A percentile compares a stretch with the other conserved stretches of the same genome.
phyloP scores from a whole-genome alignment of 1,140 invertebrate genomes.

The Drosophila punjabiensis region DNA sequence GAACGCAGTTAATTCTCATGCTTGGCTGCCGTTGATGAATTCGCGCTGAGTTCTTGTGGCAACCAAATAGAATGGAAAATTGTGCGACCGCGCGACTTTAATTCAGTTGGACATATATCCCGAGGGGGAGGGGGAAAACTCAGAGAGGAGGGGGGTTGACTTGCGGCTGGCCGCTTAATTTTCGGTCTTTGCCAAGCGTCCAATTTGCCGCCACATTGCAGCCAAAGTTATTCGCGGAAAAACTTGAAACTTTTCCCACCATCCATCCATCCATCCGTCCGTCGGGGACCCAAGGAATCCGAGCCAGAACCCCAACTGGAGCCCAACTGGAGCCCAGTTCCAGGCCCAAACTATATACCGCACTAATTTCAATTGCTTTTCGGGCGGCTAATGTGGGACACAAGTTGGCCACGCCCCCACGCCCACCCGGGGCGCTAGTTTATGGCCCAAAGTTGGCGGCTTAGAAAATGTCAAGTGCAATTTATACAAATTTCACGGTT shows the following conservation, averaged over 20 bases:
- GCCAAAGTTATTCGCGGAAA: conserved; percentile 61
- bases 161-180: conserved; percentile 74
- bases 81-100: conserved; percentile 64
- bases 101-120: conserved; percentile 65
- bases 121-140: neutral
- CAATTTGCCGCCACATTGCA: conserved; percentile 82
- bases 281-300: conserved; percentile 10
- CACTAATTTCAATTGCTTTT: conserved; percentile 75
- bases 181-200: conserved; percentile 66
- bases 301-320: neutral
- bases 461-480: conserved; percentile 75
- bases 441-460: conserved; percentile 54
- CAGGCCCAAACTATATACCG: conserved; percentile 26
- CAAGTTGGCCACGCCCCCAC: too few relatives aligned
- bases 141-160: conserved; percentile 8
- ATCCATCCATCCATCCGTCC: conserved; percentile 14
- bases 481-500: conserved; percentile 80
- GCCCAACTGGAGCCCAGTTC: neutral
- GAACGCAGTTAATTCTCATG: neutral
- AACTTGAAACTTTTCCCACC: conserved; percentile 58
- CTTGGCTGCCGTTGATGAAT: conserved; percentile 32
- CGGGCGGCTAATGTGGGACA: conserved; percentile 64
- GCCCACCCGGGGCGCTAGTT: conserved; percentile 38
- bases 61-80: conserved; percentile 73
- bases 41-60: conserved; percentile 57